Percentiles rank a stretch among this genome's conserved stretches.
Evolutionary conservation across 2,113 vertebrate species (phyloP).

Genomic region (Albula goreensis): DNA sequence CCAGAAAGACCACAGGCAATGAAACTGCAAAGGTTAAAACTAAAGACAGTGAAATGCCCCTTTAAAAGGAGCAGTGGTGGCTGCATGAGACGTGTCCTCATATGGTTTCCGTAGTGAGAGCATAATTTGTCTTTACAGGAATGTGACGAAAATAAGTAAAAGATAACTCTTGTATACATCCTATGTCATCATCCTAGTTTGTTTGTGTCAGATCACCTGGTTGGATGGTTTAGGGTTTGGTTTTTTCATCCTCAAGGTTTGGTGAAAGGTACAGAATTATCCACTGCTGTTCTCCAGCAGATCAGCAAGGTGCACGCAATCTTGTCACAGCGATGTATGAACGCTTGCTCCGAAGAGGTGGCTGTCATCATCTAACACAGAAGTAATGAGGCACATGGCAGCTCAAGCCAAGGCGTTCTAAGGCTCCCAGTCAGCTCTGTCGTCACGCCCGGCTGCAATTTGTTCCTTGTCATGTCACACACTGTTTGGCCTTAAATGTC

Average conservation of each 20-base stretch:
- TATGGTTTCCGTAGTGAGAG: too few relatives aligned
- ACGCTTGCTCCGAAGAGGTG: not conserved
- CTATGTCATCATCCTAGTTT: not conserved
- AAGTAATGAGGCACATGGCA: not conserved
- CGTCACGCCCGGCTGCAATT: not conserved
- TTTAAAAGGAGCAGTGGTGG: too few relatives aligned
- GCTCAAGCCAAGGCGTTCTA: not conserved
- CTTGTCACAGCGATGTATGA: not conserved
- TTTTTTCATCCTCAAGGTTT: not conserved
- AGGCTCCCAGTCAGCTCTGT: not conserved
- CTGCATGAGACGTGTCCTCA: too few relatives aligned
- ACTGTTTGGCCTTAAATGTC: not conserved
- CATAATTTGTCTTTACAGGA: too few relatives aligned
- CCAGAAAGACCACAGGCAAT: too few relatives aligned
- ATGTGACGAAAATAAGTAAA: too few relatives aligned
- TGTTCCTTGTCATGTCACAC: constrained; percentile 4
- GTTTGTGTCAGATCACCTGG: not conserved
- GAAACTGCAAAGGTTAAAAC: too few relatives aligned
- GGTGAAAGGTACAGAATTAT: not conserved
- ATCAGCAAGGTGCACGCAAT: not conserved
- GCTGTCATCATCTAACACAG: not conserved
- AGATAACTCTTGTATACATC: not conserved
- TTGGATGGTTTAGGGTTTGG: not conserved
- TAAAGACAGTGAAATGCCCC: too few relatives aligned
- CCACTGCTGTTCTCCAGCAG: not conserved